Evolutionary conservation across 2,113 vertebrate species (phyloP).

Genomic region (Tyrannus savana): DNA sequence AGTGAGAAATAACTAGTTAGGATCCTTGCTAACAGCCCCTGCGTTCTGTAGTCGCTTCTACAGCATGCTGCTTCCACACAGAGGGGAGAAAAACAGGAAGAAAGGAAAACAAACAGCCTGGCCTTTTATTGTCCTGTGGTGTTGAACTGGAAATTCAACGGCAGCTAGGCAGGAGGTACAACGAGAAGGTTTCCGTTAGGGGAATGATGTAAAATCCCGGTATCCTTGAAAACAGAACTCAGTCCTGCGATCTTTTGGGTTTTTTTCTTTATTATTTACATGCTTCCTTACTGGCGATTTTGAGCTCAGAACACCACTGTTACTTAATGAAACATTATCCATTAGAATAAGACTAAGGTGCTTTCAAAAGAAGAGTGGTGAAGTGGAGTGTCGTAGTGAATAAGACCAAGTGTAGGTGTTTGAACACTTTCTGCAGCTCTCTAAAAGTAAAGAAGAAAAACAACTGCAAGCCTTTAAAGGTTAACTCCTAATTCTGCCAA

Average conservation of each 20-base stretch:
- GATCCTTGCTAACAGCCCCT: not conserved
- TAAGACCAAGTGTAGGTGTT: not conserved
- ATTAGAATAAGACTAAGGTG: not conserved
- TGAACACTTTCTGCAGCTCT: not conserved
- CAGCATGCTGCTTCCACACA: not conserved
- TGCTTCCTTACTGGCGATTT: not conserved
- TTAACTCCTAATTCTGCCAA: not conserved
- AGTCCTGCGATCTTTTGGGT: not conserved
- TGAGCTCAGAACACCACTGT: not conserved
- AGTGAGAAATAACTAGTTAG: not conserved
- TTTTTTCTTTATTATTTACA: not conserved
- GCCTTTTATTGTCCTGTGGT: not conserved
- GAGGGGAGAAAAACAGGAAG: not conserved
- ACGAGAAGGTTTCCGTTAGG: not conserved
- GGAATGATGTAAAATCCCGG: not conserved
- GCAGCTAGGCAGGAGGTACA: conserved; percentile 1
- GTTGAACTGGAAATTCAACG: not conserved
- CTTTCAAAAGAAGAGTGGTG: not conserved
- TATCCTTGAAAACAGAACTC: not conserved
- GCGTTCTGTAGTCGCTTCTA: not conserved
- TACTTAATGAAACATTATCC: not conserved
- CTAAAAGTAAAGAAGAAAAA: not conserved
- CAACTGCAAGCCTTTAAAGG: not conserved
- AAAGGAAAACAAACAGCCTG: not conserved
- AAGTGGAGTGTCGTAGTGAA: not conserved